These are phyloP conservation scores for Poliocrania exsul DNA, from an alignment of 2,797 vertebrate genomes.

Conservation along the genomic window DNA sequence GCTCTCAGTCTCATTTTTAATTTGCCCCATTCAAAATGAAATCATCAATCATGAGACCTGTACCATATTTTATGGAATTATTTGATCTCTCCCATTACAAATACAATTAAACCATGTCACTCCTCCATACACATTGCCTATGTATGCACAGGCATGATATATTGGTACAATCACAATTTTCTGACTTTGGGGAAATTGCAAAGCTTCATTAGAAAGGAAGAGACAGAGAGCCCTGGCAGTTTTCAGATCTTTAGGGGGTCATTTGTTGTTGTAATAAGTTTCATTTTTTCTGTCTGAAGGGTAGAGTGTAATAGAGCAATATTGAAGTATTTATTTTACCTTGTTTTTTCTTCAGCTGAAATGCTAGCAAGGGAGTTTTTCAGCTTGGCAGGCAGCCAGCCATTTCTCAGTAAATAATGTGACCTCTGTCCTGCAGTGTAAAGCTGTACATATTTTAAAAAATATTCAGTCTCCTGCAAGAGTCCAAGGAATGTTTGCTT, in stretches of 20 bases:
- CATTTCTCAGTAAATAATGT: constrained; percentile 41
- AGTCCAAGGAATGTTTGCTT: constrained; percentile 24
- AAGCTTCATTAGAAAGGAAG: not conserved
- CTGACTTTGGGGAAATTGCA: constrained; percentile 39
- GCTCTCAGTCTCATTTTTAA: constrained; percentile 13
- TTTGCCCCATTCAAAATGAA: constrained; percentile 24
- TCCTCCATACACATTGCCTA: not conserved
- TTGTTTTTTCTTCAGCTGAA: constrained; percentile 23
- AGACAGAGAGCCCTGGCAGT: not conserved
- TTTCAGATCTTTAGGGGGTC: not conserved
- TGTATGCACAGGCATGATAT: constrained; percentile 19
- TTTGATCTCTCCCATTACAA: constrained; percentile 30
- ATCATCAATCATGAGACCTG: constrained; percentile 8
- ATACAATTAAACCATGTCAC: constrained; percentile 32
- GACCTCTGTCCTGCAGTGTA: constrained; percentile 15
- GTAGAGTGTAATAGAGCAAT: constrained; percentile 15
- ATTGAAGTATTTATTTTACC: constrained; percentile 30
- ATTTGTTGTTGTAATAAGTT: constrained; percentile 39
- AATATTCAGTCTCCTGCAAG: constrained; percentile 11
- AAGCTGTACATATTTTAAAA: constrained; percentile 41
- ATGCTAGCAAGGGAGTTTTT: constrained; percentile 37
- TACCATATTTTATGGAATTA: constrained; percentile 11
- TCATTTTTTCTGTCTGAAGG: constrained; percentile 8
- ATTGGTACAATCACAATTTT: constrained; percentile 32
- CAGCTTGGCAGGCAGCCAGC: constrained; percentile 32